Base-by-base conservation (phyloP, 2,888 invertebrate species). In the Cryptocheilus praepositus region DNA sequence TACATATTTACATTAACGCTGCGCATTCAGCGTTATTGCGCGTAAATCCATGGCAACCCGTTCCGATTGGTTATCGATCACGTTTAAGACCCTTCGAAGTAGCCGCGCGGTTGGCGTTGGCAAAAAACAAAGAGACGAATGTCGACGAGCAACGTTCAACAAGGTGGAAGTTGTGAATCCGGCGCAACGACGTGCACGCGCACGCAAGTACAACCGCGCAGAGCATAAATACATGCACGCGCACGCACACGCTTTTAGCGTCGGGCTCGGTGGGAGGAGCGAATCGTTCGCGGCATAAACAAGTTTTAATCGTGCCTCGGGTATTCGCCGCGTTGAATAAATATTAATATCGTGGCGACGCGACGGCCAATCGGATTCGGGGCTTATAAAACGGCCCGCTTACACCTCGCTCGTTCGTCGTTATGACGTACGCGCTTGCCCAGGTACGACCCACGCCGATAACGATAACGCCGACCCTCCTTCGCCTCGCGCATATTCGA, bases 301-400 rank as follows among this genome's bases (percentile, higher is more conserved):
- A 84, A 85, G 83, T 86, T 86, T 86, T 86, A 85, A 85, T 86
- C 84, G 81, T 74, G 80, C 81, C 77, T 76, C 81, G 81, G 81
- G 84, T 80, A 84, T 85, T 87, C 81, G 83, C 82, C 80, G 82
- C 76, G 81, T 82, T 85, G 84, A 84, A 87, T 86, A 87, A 87
- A 88, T 86, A 88, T 86, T 86, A 85, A 86, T 86, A 84, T 82
- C 84, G 82, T 49, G 70, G 73, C 79, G 83, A 82, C 80, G 81
- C 82, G 79, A 75, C 81, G 80, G 73, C 86, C 87, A 86, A 86
- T 88, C 85, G 80, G 77, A 75, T 79, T 71, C 73, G 73, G 74
- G 77, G 80, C 77, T 83, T 78, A 77, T 71, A 66, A 80, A 78
- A 75, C 78, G 70, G 71, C 78, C 74, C 77, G 80, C 79, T 76